Percentiles rank a stretch among this genome's conserved stretches.
These are phyloP conservation scores for Machimus rusticus DNA, from an alignment of 2,888 invertebrate species.

Conservation along the genomic window DNA sequence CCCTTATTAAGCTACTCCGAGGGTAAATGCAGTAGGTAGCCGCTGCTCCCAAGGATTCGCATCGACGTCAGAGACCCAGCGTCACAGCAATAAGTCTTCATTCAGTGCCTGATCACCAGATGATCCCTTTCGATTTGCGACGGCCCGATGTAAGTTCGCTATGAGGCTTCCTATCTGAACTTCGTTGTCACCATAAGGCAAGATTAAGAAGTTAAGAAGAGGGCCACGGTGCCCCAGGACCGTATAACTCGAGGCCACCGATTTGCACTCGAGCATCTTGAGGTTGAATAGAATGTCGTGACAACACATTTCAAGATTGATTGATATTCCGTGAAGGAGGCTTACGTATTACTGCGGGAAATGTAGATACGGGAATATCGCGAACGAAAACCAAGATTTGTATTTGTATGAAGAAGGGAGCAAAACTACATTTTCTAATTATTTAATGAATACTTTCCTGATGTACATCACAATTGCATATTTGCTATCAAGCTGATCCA, in stretches of 20 bases:
- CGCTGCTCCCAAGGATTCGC: neutral
- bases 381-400: neutral
- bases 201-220: conserved; percentile 30
- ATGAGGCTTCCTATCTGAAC: conserved; percentile 11
- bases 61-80: neutral
- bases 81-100: conserved; percentile 9
- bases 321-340: conserved; percentile 42
- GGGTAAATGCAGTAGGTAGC: neutral
- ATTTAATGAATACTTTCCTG: neutral
- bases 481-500: neutral
- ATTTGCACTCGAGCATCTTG: neutral
- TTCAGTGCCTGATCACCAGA: conserved; percentile 4
- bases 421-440: neutral
- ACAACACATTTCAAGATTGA: conserved; percentile 44
- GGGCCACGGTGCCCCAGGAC: neutral
- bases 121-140: conserved; percentile 10
- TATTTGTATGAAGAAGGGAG: neutral
- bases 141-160: neutral
- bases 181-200: conserved; percentile 28
- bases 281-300: conserved; percentile 42
- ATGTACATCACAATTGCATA: neutral
- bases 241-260: neutral
- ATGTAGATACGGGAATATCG: neutral
- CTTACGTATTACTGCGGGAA: neutral
- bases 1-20: conserved; percentile 39